Conservation (phyloP, 2,113 vertebrate genomes). For the Motacilla alba region DNA sequence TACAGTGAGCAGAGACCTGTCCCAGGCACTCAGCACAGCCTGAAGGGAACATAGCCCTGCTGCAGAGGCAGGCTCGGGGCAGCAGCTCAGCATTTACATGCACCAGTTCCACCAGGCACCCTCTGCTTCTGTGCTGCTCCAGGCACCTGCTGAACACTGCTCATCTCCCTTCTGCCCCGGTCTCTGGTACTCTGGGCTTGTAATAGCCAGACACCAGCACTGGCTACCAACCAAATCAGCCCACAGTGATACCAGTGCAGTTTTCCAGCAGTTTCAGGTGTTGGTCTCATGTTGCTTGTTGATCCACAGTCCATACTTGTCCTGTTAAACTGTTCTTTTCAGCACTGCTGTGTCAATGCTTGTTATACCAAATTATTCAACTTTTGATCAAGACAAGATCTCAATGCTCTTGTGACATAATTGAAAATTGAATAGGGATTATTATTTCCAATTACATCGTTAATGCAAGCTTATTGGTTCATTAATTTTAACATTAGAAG, state of each 20-base stretch:
- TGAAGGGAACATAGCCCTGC: not conserved
- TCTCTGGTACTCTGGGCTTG: not conserved
- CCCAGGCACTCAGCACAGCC: not conserved
- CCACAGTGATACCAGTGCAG: not conserved
- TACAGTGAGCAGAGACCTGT: not conserved
- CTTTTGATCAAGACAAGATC: not conserved
- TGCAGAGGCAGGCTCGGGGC: not conserved
- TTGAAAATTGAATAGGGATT: not conserved
- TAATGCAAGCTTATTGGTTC: not conserved
- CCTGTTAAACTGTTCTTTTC: not conserved
- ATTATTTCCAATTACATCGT: not conserved
- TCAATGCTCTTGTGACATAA: not conserved
- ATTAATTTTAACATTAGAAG: not conserved
- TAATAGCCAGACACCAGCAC: not conserved
- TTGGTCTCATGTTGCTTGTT: not conserved
- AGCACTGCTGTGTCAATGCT: not conserved
- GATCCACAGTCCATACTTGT: not conserved
- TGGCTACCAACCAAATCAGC: not conserved
- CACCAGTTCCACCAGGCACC: not conserved
- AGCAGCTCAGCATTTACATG: not conserved
- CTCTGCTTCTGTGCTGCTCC: not conserved
- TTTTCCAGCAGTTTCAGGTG: not conserved
- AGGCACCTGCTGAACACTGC: too few species aligned
- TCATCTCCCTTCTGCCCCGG: not conserved
- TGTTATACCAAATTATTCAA: not conserved